Conservation (phyloP, 1,140 invertebrate genomes). For the Thaumetopoea pityocampa region DNA sequence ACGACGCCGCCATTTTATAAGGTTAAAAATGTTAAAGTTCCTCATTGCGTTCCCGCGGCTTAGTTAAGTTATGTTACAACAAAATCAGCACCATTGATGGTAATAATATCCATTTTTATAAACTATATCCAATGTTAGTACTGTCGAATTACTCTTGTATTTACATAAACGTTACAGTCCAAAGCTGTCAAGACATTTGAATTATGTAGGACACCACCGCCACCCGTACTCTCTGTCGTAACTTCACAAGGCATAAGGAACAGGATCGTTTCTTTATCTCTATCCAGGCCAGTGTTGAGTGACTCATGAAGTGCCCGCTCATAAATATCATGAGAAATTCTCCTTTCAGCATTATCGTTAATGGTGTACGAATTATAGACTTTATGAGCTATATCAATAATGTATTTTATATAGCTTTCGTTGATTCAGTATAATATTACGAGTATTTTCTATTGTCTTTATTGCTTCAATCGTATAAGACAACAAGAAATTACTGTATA, state of each 20-base stretch:
- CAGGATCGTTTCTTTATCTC: conserved; percentile 19
- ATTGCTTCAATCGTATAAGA: background rate
- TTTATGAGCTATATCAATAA: background rate
- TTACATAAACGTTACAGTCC: conserved; percentile 8
- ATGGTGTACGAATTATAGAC: conserved; percentile 11
- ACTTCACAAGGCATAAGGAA: conserved; percentile 17
- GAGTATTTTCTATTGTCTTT: background rate
- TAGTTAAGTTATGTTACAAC: no score
- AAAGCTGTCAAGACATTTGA: conserved; percentile 8
- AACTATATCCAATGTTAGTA: no score
- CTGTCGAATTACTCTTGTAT: no score
- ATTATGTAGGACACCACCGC: conserved; percentile 4
- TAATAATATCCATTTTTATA: no score
- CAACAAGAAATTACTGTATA: background rate
- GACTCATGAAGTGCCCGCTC: conserved; percentile 12
- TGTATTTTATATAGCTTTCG: background rate
- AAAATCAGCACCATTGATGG: no score
- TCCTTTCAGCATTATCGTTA: conserved; percentile 19
- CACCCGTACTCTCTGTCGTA: conserved; percentile 13
- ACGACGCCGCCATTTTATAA: no score
- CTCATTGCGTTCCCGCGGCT: no score
- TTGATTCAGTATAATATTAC: background rate
- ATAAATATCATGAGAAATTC: conserved; percentile 16
- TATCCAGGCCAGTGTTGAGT: conserved; percentile 6
- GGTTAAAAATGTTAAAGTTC: no score